Percentiles rank a stretch among this genome's conserved stretches.
Conservation (phyloP, 2,113 vertebrate species). For the Ictidomys tridecemlineatus region DNA sequence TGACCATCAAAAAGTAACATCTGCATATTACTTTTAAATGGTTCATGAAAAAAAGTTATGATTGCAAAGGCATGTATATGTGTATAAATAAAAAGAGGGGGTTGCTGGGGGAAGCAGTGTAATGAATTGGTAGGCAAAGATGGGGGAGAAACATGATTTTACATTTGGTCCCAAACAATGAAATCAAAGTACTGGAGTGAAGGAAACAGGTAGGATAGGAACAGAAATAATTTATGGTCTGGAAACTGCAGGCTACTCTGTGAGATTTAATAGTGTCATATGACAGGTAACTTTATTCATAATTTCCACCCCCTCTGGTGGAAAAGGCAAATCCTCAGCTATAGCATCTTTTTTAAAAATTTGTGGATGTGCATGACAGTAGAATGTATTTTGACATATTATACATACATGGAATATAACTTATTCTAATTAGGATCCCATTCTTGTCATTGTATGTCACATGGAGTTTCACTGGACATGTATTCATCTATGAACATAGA, state of each 20-base stretch:
- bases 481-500: no score
- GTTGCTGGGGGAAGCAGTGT: background rate
- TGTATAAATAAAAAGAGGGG: background rate
- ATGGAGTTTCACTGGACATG: no score
- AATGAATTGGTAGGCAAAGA: background rate
- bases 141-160: background rate
- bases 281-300: background rate
- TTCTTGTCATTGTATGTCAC: no score
- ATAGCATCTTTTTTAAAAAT: background rate
- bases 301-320: no score
- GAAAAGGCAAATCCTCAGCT: background rate
- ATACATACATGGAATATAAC: no score
- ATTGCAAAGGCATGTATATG: background rate
- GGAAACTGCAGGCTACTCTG: background rate
- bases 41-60: background rate
- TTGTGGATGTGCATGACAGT: no score
- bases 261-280: background rate
- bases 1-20: no score
- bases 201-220: background rate
- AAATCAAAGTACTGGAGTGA: background rate
- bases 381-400: no score
- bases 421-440: no score
- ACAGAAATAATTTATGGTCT: background rate
- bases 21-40: background rate
- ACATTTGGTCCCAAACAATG: background rate